Conservation (phyloP, 2,888 invertebrate genomes). For the Dicycla oo region DNA sequence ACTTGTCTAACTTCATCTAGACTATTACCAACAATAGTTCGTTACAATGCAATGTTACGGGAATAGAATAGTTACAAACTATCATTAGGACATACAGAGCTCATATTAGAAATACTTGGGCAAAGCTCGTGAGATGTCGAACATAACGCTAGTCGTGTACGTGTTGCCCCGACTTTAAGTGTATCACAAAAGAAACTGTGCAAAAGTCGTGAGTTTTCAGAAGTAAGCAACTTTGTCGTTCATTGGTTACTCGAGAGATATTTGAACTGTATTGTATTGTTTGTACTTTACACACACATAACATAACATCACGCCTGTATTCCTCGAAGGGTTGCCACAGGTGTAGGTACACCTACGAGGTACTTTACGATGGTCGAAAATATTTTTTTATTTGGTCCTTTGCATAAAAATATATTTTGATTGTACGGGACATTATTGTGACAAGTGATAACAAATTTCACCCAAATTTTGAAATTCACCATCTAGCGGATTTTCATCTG, state of each 20-base stretch:
- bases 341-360: no score
- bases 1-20: neutral
- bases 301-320: no score
- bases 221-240: conserved; percentile 22
- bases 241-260: conserved; percentile 22
- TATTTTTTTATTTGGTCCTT: neutral
- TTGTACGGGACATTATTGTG: neutral
- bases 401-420: neutral
- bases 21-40: neutral
- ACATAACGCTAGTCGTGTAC: conserved; percentile 29
- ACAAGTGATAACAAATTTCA: neutral
- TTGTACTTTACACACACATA: neutral
- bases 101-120: conserved; percentile 46
- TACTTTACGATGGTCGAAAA: neutral
- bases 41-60: conserved; percentile 23
- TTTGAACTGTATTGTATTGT: conserved; percentile 16
- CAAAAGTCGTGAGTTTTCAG: conserved; percentile 31
- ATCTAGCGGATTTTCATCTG: neutral
- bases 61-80: conserved; percentile 28
- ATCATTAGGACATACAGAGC: conserved; percentile 34
- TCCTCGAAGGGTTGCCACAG: no score
- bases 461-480: neutral
- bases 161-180: conserved; percentile 38
- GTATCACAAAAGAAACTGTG: conserved; percentile 34
- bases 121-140: conserved; percentile 19